Evolutionary conservation across 2,113 vertebrate genomes (phyloP).

Genomic region (Coptodon bakossiorum): DNA sequence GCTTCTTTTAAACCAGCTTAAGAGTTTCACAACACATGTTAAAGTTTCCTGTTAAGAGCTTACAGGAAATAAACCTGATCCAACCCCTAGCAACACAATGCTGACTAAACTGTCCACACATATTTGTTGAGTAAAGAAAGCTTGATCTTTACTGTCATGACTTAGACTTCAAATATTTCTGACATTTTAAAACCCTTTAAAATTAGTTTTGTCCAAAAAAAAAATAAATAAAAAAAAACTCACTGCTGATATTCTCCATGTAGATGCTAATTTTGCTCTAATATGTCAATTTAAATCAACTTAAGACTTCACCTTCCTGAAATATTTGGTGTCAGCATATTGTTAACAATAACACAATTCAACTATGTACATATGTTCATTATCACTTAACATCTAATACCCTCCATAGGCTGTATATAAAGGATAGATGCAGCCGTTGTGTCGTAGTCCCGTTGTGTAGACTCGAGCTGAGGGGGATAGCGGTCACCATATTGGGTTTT

Average conservation of each 20-base stretch:
- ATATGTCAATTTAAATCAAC: background rate
- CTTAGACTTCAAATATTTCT: background rate
- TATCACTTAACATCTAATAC: background rate
- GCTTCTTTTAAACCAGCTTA: background rate
- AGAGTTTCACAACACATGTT: background rate
- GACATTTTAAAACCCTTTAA: background rate
- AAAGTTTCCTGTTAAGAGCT: background rate
- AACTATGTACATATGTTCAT: background rate
- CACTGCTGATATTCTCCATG: background rate
- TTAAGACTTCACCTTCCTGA: background rate
- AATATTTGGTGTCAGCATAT: constrained; percentile 25
- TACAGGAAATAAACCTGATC: background rate
- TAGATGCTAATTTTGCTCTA: background rate
- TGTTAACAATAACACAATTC: background rate
- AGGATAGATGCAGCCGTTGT: background rate
- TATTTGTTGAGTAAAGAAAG: background rate
- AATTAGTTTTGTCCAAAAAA: background rate
- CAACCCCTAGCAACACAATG: background rate
- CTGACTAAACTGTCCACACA: background rate
- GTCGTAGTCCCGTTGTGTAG: background rate
- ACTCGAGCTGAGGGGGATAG: background rate
- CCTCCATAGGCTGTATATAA: background rate
- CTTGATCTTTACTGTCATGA: background rate
- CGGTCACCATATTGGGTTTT: background rate
- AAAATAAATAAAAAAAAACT: fast-evolving